Base-by-base conservation (phyloP, 2,113 vertebrate genomes). In the Carettochelys insculpta region DNA sequence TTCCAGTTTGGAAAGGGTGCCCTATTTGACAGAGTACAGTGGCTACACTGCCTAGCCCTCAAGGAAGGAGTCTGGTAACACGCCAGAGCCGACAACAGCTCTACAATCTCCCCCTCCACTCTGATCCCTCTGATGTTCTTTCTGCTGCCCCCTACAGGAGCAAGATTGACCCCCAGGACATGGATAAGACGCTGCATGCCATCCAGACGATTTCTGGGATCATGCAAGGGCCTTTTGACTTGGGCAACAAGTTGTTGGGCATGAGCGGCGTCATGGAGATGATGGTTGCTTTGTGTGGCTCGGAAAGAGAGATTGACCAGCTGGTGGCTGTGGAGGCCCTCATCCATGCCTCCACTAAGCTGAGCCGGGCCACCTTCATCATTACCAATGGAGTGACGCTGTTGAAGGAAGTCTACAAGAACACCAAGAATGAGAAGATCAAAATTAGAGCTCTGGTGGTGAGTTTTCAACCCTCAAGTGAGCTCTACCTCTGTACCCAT, bases 391-490 rank as follows among this genome's bases (percentile, higher is more conserved):
- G 99, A 0, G 98, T 99, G 79, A 93, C 98, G 0, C 96, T 99
- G 89, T 98, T 99, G 85, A 99, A 99, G 92, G 98, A 99, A 53
- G 98, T 99, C 95, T 99, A 99, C 97, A 99, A 99, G 98, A 99
- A 98, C 95, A 99, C 99, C 90, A 98, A 98, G 92, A 99, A 99
- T 1, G 99, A 99, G 95, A 99, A 98, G 97, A 99, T 99, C 96
- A 99, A 99, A 97, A 99, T 99, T 58, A 98, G 99, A 47, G 98
- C 99, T 0, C 97, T 99, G 88, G 99, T 99, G 98, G 99, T 99
- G 95, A 98, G 98, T 96, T 68, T 53, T 87, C 58, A 81, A 75
- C 29, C 56, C n/a, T 27, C 65, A 2, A 6, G n/a, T n/a, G n/a
- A n/a, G n/a, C n/a, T 82, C 41, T 17, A 13, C 20, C 71, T 29